phyloP scores from a whole-genome alignment of 2,113 vertebrate species.

The Macquaria australasica region DNA sequence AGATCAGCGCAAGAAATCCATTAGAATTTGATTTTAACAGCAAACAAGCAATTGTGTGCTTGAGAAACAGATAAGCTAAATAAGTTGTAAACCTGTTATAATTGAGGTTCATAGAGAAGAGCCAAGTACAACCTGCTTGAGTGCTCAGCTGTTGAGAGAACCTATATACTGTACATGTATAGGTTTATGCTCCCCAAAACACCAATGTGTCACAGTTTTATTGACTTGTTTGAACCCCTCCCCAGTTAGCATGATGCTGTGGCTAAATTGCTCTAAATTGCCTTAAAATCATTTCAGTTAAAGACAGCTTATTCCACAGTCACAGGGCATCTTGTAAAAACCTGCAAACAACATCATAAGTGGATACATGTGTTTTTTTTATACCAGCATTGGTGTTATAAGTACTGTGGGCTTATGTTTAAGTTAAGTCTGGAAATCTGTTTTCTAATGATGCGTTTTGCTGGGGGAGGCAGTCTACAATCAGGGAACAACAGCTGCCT shows the following conservation, averaged over 20 bases:
- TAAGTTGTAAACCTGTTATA: slow-evolving; percentile 46
- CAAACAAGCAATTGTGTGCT: slow-evolving; percentile 20
- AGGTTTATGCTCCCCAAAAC: background rate
- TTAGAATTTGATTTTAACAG: slow-evolving; percentile 9
- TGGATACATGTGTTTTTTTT: slow-evolving; percentile 37
- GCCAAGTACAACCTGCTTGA: slow-evolving; percentile 29
- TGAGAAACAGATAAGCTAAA: background rate
- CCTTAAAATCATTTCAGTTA: slow-evolving; percentile 52
- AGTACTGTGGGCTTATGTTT: slow-evolving; percentile 1
- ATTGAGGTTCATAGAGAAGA: slow-evolving; percentile 34
- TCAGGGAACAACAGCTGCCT: slow-evolving; percentile 31
- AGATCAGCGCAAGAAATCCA: background rate
- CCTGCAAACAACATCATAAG: slow-evolving; percentile 44
- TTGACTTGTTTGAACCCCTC: slow-evolving; percentile 53
- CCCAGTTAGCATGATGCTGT: slow-evolving; percentile 37
- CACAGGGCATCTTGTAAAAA: slow-evolving; percentile 49
- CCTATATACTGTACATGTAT: background rate
- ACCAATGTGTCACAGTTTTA: slow-evolving; percentile 45
- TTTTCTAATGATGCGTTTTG: slow-evolving; percentile 17
- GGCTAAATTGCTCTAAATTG: slow-evolving; percentile 58
- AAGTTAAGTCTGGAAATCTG: background rate
- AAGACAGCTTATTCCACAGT: slow-evolving; percentile 33
- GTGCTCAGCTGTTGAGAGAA: slow-evolving; percentile 27
- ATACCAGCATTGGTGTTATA: background rate
- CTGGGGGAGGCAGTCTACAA: background rate